Evolutionary conservation across 1,140 invertebrate species (phyloP).

Genomic region (Fopius arisanus): DNA sequence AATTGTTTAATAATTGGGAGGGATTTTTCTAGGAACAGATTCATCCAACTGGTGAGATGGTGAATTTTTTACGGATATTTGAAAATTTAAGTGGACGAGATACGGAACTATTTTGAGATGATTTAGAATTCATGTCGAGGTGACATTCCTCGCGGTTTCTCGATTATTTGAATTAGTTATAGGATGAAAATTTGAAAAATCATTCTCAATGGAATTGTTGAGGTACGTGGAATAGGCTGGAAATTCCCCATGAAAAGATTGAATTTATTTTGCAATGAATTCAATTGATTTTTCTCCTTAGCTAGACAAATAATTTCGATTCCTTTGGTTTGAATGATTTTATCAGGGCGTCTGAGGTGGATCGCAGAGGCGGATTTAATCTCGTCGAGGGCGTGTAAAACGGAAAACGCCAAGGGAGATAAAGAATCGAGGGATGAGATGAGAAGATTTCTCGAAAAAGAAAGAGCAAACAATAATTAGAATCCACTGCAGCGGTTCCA

Average conservation of each 20-base stretch:
- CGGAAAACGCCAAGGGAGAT: not conserved
- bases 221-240: no score
- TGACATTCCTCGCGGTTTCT: no score
- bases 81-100: no score
- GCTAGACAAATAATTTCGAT: slow-evolving; percentile 11
- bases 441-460: not conserved
- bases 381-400: slow-evolving; percentile 5
- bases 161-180: no score
- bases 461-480: slow-evolving; percentile 27
- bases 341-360: not conserved
- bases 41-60: no score
- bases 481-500: not conserved
- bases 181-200: no score
- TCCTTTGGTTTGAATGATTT: not conserved
- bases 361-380: slow-evolving; percentile 6
- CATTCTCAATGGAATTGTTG: no score
- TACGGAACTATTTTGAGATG: no score
- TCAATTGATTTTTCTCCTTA: slow-evolving; percentile 13
- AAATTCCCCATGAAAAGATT: not conserved
- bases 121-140: no score
- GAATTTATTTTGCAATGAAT: not conserved
- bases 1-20: no score
- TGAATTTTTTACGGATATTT: no score
- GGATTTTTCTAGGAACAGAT: no score
- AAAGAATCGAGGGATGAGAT: not conserved